Evolutionary conservation across 1,140 invertebrate species (phyloP).

Genomic region (Sitobion miscanthi): DNA sequence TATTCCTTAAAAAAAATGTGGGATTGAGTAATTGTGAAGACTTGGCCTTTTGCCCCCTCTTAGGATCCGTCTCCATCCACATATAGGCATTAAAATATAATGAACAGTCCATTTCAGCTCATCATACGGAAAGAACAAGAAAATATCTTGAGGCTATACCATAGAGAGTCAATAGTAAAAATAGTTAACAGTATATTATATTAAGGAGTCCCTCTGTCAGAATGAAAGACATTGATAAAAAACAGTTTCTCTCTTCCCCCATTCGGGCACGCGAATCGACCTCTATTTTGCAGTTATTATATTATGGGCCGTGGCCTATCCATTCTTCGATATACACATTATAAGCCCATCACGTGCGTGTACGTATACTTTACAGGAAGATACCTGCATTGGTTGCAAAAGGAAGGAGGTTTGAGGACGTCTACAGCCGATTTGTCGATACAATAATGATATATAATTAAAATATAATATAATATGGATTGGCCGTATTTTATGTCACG

Average conservation of each 20-base stretch:
- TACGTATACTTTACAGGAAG: background rate
- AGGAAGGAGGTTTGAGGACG: background rate
- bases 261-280: background rate
- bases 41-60: too few relatives aligned
- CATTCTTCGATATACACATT: background rate
- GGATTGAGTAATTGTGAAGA: too few relatives aligned
- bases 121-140: too few relatives aligned
- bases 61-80: too few relatives aligned
- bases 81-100: too few relatives aligned
- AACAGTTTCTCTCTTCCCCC: background rate
- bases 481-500: background rate
- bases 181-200: background rate
- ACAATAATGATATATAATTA: background rate
- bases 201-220: background rate
- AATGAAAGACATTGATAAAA: background rate
- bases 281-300: background rate
- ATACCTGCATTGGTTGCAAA: background rate
- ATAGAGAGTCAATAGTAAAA: too few relatives aligned
- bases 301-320: background rate
- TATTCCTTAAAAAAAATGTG: too few relatives aligned
- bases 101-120: too few relatives aligned
- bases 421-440: background rate
- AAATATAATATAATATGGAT: background rate
- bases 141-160: too few relatives aligned
- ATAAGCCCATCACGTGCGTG: background rate